A percentile compares a stretch with the other conserved stretches of the same genome.
Evolutionary conservation across 2,888 invertebrate genomes (phyloP).

Genomic region (Lymantria monacha): DNA sequence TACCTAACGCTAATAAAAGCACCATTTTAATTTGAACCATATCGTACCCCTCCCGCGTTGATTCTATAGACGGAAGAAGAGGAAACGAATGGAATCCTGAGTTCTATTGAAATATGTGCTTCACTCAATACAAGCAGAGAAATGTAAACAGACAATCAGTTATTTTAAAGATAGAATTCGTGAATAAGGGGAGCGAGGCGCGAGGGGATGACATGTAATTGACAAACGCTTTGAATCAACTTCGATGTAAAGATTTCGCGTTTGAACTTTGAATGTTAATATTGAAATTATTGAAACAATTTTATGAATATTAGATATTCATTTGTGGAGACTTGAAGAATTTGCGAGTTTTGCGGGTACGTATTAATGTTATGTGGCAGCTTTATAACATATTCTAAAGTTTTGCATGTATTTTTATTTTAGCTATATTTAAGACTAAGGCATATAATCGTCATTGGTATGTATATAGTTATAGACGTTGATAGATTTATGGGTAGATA

Average conservation of each 20-base stretch:
- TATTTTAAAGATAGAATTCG: constrained; percentile 72
- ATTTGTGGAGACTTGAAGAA: no score
- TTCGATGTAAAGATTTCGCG: constrained; percentile 27
- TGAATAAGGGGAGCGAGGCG: constrained; percentile 36
- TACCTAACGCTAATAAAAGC: constrained; percentile 60
- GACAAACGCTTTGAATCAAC: constrained; percentile 58
- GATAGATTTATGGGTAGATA: no score
- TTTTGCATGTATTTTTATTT: no score
- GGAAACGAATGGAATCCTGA: constrained; percentile 33
- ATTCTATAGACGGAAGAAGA: constrained; percentile 19
- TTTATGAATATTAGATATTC: neutral
- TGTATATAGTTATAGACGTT: no score
- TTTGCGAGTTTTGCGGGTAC: no score
- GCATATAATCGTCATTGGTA: no score
- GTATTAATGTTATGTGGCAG: no score
- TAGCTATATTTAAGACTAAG: no score
- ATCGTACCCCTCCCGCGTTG: constrained; percentile 14
- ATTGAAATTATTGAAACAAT: constrained; percentile 13
- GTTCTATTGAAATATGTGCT: constrained; percentile 54
- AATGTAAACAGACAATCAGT: constrained; percentile 80
- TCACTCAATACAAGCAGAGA: constrained; percentile 73
- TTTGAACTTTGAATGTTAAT: constrained; percentile 44
- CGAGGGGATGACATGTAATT: constrained; percentile 43
- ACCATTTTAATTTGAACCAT: constrained; percentile 54
- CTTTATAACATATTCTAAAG: no score